Percentiles rank a stretch among this genome's conserved stretches.
These are phyloP conservation scores for Galerucella nymphaeae DNA, from an alignment of 2,888 invertebrate genomes.

Conservation along the genomic window DNA sequence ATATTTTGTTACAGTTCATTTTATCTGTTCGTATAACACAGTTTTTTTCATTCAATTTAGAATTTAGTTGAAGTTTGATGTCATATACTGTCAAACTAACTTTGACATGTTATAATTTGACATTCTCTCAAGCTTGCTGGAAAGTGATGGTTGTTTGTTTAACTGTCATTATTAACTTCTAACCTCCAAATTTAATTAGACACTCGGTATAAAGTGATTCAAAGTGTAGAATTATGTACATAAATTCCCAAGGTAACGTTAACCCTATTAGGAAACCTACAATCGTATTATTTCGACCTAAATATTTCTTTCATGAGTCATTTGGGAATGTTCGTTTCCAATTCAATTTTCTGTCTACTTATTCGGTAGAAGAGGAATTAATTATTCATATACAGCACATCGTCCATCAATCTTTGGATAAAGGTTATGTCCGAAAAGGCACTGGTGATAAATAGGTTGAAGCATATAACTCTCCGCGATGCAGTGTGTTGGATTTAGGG, in stretches of 20 bases:
- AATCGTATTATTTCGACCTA: conserved; percentile 28
- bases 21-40: background rate
- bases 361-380: conserved; percentile 33
- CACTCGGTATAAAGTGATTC: too few species aligned
- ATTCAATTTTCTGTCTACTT: conserved; percentile 36
- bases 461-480: conserved; percentile 23
- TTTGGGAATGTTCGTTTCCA: conserved; percentile 32
- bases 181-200: too few species aligned
- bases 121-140: too few species aligned
- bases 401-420: conserved; percentile 39
- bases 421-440: conserved; percentile 35
- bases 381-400: conserved; percentile 38
- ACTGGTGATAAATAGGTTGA: conserved; percentile 36
- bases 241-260: background rate
- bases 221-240: background rate
- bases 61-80: too few species aligned
- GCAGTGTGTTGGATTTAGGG: conserved; percentile 20
- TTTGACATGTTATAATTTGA: too few species aligned
- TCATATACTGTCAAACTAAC: too few species aligned
- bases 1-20: background rate
- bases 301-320: conserved; percentile 31
- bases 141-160: too few species aligned
- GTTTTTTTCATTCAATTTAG: too few species aligned
- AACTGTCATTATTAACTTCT: too few species aligned
- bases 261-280: conserved; percentile 11